A percentile compares a stretch with the other conserved stretches of the same genome.
Evolutionary conservation across 2,113 vertebrate genomes (phyloP).

Genomic region (Cygnus atratus): DNA sequence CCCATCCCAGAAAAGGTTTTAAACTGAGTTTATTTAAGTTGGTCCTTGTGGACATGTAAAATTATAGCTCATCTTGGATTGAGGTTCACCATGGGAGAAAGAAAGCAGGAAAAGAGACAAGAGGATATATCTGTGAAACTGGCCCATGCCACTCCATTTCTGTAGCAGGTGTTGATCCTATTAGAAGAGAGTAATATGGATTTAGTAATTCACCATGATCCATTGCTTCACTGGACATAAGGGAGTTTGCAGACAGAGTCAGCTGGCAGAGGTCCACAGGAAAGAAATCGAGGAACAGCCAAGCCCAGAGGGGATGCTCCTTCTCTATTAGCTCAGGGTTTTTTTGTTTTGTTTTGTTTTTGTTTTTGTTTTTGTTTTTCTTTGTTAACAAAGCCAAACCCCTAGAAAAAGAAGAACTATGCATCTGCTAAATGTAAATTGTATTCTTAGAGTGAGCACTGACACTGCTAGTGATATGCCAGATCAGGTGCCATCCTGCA

Average conservation of each 20-base stretch:
- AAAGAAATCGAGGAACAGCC: background rate
- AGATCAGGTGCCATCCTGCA: background rate
- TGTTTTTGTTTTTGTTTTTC: background rate
- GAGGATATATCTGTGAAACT: background rate
- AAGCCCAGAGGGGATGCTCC: background rate
- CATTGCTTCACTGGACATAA: background rate
- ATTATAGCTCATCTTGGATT: background rate
- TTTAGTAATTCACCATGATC: background rate
- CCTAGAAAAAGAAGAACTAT: background rate
- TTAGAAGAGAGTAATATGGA: background rate
- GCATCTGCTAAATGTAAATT: background rate
- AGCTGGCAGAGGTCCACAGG: fast-evolving
- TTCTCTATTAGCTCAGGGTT: background rate
- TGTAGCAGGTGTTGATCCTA: background rate
- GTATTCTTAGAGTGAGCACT: background rate
- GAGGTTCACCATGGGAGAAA: background rate
- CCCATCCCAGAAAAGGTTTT: background rate
- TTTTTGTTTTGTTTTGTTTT: background rate
- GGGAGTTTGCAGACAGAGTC: background rate
- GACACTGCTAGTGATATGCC: background rate
- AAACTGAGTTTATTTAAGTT: background rate
- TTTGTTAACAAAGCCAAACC: background rate
- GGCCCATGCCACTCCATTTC: background rate
- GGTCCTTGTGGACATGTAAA: background rate
- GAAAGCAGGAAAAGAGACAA: background rate